Conservation (phyloP, 2,797 vertebrate genomes). For the Microctenopoma stevenorrisi region DNA sequence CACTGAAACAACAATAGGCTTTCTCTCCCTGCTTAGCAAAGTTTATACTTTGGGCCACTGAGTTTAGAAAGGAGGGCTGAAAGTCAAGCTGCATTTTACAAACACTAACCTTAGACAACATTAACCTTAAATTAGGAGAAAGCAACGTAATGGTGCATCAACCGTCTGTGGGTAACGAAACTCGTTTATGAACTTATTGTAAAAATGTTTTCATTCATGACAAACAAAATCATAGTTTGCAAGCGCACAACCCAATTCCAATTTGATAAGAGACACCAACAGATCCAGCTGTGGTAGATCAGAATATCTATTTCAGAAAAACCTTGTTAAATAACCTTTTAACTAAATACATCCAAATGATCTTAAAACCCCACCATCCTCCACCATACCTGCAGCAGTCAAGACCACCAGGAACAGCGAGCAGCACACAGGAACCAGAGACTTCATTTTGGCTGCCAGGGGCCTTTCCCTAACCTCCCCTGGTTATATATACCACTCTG, state of each 20-base stretch:
- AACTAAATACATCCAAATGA: neutral
- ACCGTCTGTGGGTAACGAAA: neutral
- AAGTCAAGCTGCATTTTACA: neutral
- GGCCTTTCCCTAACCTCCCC: slow-evolving; percentile 78
- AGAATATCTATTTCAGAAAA: slow-evolving; percentile 8
- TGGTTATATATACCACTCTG: slow-evolving; percentile 87
- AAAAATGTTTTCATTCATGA: neutral
- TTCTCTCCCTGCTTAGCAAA: neutral
- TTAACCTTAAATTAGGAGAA: neutral
- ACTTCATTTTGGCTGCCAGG: slow-evolving; percentile 96
- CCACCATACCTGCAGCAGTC: slow-evolving; percentile 87
- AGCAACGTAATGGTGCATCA: neutral
- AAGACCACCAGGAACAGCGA: slow-evolving; percentile 88
- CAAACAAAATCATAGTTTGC: neutral
- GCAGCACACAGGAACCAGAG: slow-evolving; percentile 86
- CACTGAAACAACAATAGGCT: neutral
- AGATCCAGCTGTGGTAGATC: neutral
- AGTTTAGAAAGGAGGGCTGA: neutral
- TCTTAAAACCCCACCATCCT: neutral
- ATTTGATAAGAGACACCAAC: neutral
- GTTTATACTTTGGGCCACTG: neutral
- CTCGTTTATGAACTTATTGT: neutral
- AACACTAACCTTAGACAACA: neutral
- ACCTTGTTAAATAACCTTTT: neutral
- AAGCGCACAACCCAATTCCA: neutral